Conservation (phyloP, 2,113 vertebrate genomes). For the Sebastes schlegelii region DNA sequence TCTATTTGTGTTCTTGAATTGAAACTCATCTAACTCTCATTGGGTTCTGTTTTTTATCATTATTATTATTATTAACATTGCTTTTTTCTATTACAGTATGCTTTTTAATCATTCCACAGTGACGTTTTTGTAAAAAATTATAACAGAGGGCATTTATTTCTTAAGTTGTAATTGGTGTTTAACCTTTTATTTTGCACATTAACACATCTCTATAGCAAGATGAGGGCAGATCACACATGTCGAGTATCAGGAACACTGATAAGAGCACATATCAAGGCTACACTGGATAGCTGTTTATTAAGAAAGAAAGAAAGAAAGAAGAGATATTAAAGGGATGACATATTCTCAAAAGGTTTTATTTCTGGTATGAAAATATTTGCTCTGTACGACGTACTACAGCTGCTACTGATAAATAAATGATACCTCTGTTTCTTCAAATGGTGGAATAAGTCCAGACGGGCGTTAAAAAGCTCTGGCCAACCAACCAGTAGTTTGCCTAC, state of each 20-base stretch:
- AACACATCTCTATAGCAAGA: slow-evolving; percentile 78
- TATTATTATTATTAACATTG: slow-evolving; percentile 36
- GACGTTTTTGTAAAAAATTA: slow-evolving; percentile 64
- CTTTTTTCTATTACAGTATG: slow-evolving; percentile 66
- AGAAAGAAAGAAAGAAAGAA: slow-evolving; percentile 19
- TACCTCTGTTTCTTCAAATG: slow-evolving; percentile 35
- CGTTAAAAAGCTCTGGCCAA: slow-evolving; percentile 78
- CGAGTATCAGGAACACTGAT: slow-evolving; percentile 59
- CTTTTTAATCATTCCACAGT: slow-evolving; percentile 60
- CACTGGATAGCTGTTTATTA: slow-evolving; percentile 61
- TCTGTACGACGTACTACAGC: slow-evolving; percentile 74
- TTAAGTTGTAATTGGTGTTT: slow-evolving; percentile 67
- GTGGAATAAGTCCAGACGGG: slow-evolving; percentile 21
- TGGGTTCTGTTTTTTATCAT: slow-evolving; percentile 39
- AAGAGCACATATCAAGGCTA: slow-evolving; percentile 69
- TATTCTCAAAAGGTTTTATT: slow-evolving; percentile 66
- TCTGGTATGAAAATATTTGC: slow-evolving; percentile 88
- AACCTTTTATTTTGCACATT: slow-evolving; percentile 81
- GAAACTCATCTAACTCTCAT: slow-evolving; percentile 55
- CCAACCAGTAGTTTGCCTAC: slow-evolving; percentile 79
- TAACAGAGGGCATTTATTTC: slow-evolving; percentile 75
- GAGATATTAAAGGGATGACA: slow-evolving; percentile 72
- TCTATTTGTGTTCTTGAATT: slow-evolving; percentile 52
- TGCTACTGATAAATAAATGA: slow-evolving; percentile 7
- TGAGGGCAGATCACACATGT: slow-evolving; percentile 45